A percentile compares a stretch with the other conserved stretches of the same genome.
Evolutionary conservation across 92 coral and sea anemone species (phyloP).

Genomic region (Blastomussa wellsi): DNA sequence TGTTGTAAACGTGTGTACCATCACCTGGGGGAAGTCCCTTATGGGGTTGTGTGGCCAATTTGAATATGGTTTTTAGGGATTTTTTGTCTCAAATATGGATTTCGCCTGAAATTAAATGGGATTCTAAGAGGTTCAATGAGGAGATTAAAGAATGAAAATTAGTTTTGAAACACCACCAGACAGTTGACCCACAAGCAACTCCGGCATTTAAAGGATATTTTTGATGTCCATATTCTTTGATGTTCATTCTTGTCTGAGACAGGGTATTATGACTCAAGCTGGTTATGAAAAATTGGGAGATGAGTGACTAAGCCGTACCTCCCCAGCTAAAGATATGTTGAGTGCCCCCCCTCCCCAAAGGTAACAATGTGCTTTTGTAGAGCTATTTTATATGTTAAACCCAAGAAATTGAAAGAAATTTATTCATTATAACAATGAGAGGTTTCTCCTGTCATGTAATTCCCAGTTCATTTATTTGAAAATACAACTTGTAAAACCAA

Average conservation of each 20-base stretch:
- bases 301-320: constrained; percentile 16
- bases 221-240: too few species aligned
- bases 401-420: too few species aligned
- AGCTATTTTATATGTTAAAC: background rate
- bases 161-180: background rate
- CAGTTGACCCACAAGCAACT: background rate
- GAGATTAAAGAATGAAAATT: too few species aligned
- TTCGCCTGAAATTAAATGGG: too few species aligned
- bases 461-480: too few species aligned
- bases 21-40: constrained; percentile 15
- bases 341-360: background rate
- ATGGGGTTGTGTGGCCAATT: constrained; percentile 3
- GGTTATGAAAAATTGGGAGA: constrained; percentile 8
- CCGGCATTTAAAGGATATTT: too few species aligned
- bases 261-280: constrained; percentile 4
- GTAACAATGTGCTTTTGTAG: background rate
- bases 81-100: constrained; percentile 1
- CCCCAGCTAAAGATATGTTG: constrained; percentile 9
- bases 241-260: constrained; percentile 5
- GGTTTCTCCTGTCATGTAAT: too few species aligned
- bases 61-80: constrained; percentile 10
- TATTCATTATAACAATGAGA: too few species aligned
- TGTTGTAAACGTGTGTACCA: too few species aligned
- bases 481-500: too few species aligned
- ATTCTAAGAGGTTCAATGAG: too few species aligned